Percentiles rank a stretch among this genome's conserved stretches.
Evolutionary conservation across 2,113 vertebrate species (phyloP).

Genomic region (Laticauda laticaudata): DNA sequence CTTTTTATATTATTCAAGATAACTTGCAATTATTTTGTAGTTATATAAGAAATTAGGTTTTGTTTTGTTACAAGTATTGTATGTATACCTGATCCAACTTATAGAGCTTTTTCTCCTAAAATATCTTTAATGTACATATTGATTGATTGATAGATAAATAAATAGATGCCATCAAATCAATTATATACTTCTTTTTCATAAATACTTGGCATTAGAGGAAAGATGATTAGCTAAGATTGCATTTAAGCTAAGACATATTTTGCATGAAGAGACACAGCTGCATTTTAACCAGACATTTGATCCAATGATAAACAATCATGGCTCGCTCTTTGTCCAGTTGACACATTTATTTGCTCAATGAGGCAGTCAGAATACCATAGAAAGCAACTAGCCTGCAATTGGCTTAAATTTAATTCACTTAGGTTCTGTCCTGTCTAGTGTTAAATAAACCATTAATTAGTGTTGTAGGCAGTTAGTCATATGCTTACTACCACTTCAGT

Average conservation of each 20-base stretch:
- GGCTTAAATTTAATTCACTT: background rate
- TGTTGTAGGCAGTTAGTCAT: background rate
- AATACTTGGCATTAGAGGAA: background rate
- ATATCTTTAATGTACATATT: background rate
- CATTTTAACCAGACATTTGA: background rate
- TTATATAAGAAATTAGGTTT: background rate
- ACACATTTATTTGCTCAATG: background rate
- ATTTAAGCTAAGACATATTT: background rate
- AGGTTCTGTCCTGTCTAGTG: background rate
- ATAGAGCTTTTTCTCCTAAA: background rate
- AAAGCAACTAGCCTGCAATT: background rate
- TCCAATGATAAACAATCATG: background rate
- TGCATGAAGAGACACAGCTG: background rate
- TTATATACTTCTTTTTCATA: background rate
- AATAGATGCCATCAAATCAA: background rate
- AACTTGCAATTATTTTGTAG: background rate
- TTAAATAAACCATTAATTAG: background rate
- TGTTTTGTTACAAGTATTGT: background rate
- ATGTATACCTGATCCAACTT: background rate
- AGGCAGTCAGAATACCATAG: background rate
- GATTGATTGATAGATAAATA: too few species aligned
- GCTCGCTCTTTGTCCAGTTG: background rate
- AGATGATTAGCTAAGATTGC: background rate
- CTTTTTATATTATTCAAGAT: background rate
- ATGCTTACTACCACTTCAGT: background rate